Evolutionary conservation across 2,113 vertebrate genomes (phyloP).

Genomic region (Entosphenus tridentatus): DNA sequence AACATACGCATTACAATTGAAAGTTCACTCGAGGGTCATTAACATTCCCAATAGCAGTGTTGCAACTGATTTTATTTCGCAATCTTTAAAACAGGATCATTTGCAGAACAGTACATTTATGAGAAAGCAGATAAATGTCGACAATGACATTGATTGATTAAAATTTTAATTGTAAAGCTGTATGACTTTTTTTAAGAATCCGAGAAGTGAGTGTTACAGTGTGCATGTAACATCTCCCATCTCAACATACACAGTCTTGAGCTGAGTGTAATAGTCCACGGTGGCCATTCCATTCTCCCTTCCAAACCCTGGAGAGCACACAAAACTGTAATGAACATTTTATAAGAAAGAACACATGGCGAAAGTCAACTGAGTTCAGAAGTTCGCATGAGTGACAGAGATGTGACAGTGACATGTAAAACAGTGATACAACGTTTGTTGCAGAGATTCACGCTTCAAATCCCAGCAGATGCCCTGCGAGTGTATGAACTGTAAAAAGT

Average conservation of each 20-base stretch:
- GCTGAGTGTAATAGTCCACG: conserved; percentile 63
- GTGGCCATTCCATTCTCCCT: conserved; percentile 68
- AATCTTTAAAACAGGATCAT: not conserved
- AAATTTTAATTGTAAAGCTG: not conserved
- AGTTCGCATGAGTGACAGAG: not conserved
- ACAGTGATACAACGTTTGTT: too few species aligned
- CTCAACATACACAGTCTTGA: conserved; percentile 78
- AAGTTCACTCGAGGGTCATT: too few species aligned
- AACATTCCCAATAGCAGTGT: too few species aligned
- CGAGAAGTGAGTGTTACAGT: conserved; percentile 29
- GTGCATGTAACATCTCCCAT: conserved; percentile 56
- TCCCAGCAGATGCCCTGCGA: not conserved
- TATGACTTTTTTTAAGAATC: not conserved
- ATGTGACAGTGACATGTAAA: not conserved
- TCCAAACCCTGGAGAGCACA: conserved; percentile 45
- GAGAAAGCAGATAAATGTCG: not conserved
- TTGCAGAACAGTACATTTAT: conserved; percentile 1
- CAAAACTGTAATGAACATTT: not conserved
- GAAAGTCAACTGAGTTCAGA: not conserved
- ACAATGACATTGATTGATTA: not conserved
- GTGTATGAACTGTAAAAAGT: not conserved
- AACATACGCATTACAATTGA: too few species aligned
- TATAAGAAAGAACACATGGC: too few species aligned
- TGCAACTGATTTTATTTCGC: too few species aligned
- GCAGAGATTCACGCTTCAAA: not conserved